Base-by-base conservation (phyloP, 2,888 invertebrate species). In the Bembecia ichneumoniformis region DNA sequence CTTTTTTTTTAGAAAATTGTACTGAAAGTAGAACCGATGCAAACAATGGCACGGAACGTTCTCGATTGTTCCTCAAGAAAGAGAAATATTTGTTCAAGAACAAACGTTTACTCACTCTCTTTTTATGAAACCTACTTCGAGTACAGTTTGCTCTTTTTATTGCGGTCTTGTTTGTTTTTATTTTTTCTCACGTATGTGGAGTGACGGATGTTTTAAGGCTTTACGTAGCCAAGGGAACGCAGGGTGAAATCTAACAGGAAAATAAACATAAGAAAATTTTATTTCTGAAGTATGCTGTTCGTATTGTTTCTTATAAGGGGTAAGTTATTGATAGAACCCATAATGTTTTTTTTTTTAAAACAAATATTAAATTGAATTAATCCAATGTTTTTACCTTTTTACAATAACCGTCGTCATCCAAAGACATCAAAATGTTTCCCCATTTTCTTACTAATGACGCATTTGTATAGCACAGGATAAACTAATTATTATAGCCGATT, bases 91-190 rank as follows among this genome's bases (percentile, higher is more conserved):
- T 69, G 63, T 60, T 55, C 55, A 60, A 44, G 52, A 58, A 59
- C 61, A 68, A 71, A 62, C 64, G 63, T 67, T 71, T 64, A 58
- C 60, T 16, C 66, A 58, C 60, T 17, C 66, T 51, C 59, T 66
- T 65, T 68, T 64, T 68, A 66, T 68, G 66, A 66, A 68, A 68
- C 65, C 63, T 56, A 62, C 63, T 66, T 63, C 62, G 56, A 53
- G 52, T 17, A 15, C 15, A 66, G 59, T 68, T 68, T 68, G 60
- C 60, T 44, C 44, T 17, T 67, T 61, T 69, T 68, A 68, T 64
- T 64, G 63, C 62, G 57, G 59, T 54, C 60, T 13, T 15, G 15
- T 44, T 16, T 44, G 15, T 44, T 61, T 62, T 62, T 59, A 62
- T 49, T 45, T 45, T 49, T 49, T 49, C 43, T 35, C 34, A 16